Evolutionary conservation across 2,113 vertebrate genomes (phyloP).

Genomic region (Pandion haliaetus): DNA sequence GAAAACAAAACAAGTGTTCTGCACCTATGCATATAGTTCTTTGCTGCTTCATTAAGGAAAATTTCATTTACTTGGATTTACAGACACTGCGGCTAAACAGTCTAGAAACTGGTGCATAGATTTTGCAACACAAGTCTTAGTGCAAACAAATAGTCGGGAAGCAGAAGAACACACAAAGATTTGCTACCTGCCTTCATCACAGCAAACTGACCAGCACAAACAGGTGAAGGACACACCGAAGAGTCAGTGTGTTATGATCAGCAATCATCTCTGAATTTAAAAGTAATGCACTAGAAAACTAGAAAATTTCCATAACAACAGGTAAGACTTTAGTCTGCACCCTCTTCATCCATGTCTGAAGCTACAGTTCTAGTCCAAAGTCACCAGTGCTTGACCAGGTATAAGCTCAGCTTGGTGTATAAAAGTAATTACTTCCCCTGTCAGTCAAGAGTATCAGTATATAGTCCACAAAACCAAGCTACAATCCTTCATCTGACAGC

Average conservation of each 20-base stretch:
- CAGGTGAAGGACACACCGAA: background rate
- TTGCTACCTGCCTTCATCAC: background rate
- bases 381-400: fast-evolving
- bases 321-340: background rate
- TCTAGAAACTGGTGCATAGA: background rate
- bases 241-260: background rate
- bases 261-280: background rate
- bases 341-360: background rate
- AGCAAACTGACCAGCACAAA: background rate
- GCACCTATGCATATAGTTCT: background rate
- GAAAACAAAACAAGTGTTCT: background rate
- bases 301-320: background rate
- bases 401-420: background rate
- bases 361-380: background rate
- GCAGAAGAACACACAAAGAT: background rate
- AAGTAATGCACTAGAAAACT: background rate
- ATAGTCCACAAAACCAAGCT: background rate
- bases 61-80: constrained; percentile 29
- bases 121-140: background rate
- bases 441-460: too few relatives aligned
- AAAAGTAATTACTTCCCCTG: background rate
- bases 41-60: background rate
- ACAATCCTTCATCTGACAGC: background rate
- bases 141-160: background rate
- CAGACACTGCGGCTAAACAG: background rate